A percentile compares a stretch with the other conserved stretches of the same genome.
Conservation (phyloP, 2,797 vertebrate species). For the Melanogrammus aeglefinus region DNA sequence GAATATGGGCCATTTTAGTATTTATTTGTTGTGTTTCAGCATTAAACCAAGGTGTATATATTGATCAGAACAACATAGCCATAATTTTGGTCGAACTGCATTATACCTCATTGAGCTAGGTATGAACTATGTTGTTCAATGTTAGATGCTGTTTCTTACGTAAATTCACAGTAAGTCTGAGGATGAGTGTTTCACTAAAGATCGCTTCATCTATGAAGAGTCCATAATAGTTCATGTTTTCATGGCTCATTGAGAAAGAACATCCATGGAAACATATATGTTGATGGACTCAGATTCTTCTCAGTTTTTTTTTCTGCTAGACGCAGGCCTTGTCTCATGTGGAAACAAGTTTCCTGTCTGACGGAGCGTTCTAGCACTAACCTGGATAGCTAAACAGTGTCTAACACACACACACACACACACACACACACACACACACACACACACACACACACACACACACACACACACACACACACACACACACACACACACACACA, state of each 20-base stretch:
- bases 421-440: constrained; percentile 5
- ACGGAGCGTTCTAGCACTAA: no score
- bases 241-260: no score
- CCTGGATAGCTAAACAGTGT: no score
- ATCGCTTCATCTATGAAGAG: neutral
- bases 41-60: neutral
- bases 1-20: neutral
- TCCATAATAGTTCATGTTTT: no score
- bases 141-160: neutral
- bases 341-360: no score
- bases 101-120: neutral
- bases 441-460: no score
- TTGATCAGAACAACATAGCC: neutral
- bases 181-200: no score
- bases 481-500: constrained; percentile 3
- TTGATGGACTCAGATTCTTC: neutral
- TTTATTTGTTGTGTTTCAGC: neutral
- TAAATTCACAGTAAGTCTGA: no score
- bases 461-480: neutral
- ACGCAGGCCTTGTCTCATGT: no score
- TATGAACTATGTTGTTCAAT: neutral
- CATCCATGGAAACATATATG: neutral
- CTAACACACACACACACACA: neutral
- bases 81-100: neutral
- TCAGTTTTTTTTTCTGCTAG: neutral